Base-by-base conservation (phyloP, 53 echinoderm and acorn worm genomes). In the Actinopyga echinites region DNA sequence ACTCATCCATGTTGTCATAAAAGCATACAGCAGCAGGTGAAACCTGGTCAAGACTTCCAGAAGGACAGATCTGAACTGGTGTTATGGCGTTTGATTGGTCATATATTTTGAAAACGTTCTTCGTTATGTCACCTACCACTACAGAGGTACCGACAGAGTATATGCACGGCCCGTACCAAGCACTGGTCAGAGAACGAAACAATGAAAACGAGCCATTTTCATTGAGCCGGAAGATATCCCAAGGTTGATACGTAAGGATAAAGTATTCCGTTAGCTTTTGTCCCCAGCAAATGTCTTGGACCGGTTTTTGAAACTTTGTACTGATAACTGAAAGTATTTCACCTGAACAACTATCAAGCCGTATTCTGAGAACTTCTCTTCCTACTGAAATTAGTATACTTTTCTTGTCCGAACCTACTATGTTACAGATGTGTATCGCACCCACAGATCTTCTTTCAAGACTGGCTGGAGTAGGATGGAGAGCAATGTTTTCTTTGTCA, bases 101-200 rank as follows among this genome's bases (percentile, higher is more conserved):
- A n/a, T 75, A 75, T 11, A 75, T 53, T 29, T 53, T 75, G 75
- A 75, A 75, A 12, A 75, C 53, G 75, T 75, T 42, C 22, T 75
- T 44, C 5, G 44, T n/a, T 75, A 75, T 75, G 26, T 75, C 53
- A 1, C 38, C 43, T 19, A 75, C 75, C 19, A 30, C 75, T 15
- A 75, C 17, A 44, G n/a, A 75, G 3, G 28, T 22, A n/a, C 29
- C 25, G 24, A 53, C 21, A 28, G 75, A n/a, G 13, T 75, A 75
- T 6, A 75, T 43, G 28, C 9, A 38, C 23, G 75, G 44, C 6
- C 42, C 24, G 19, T 75, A 75, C 75, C 75, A 75, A 22, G 22
- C 45, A 28, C 75, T 75, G 20, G 8, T 31, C 3, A 77, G 29
- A 21, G 56, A 12, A 24, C 71, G 71, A 17, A 49, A 49, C 15